A percentile compares a stretch with the other conserved stretches of the same genome.
These are phyloP conservation scores for Sphinx pinastri DNA, from an alignment of 2,888 invertebrate species.

Conservation along the genomic window DNA sequence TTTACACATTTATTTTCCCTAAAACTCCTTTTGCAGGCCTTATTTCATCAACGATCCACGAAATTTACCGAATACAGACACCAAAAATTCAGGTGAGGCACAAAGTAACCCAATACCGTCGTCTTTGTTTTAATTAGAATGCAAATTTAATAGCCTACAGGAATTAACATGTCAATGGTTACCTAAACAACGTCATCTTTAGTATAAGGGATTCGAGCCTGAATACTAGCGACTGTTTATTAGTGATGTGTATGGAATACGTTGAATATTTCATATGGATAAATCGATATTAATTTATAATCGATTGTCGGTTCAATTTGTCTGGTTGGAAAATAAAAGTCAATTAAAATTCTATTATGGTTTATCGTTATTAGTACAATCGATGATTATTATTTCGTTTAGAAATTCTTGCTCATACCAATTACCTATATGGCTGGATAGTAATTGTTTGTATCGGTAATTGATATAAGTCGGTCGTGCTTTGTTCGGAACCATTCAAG, in stretches of 20 bases:
- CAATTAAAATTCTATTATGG: too few relatives aligned
- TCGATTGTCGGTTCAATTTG: slow-evolving; percentile 9
- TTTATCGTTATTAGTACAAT: too few relatives aligned
- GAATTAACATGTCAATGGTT: slow-evolving; percentile 82
- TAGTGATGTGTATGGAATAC: slow-evolving; percentile 24
- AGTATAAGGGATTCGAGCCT: slow-evolving; percentile 67
- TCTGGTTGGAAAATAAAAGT: too few relatives aligned
- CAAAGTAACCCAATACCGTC: slow-evolving; percentile 59
- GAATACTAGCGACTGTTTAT: slow-evolving; percentile 30
- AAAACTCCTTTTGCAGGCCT: slow-evolving; percentile 17
- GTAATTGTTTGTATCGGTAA: too few relatives aligned
- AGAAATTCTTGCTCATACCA: too few relatives aligned
- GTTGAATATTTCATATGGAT: slow-evolving; percentile 27
- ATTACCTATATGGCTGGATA: too few relatives aligned
- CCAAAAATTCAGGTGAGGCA: slow-evolving; percentile 56
- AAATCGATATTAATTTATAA: slow-evolving; percentile 11
- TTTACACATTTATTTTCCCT: slow-evolving; percentile 10
- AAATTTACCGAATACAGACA: slow-evolving; percentile 39
- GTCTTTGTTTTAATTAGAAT: slow-evolving; percentile 79
- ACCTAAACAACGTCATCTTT: slow-evolving; percentile 74
- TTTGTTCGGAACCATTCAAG: too few relatives aligned
- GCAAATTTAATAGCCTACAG: slow-evolving; percentile 81
- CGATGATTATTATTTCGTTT: too few relatives aligned
- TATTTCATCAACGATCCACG: slow-evolving; percentile 32
- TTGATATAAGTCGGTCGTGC: too few relatives aligned